Conservation (phyloP, 1,140 invertebrate genomes). For the Tyrophagus putrescentiae region DNA sequence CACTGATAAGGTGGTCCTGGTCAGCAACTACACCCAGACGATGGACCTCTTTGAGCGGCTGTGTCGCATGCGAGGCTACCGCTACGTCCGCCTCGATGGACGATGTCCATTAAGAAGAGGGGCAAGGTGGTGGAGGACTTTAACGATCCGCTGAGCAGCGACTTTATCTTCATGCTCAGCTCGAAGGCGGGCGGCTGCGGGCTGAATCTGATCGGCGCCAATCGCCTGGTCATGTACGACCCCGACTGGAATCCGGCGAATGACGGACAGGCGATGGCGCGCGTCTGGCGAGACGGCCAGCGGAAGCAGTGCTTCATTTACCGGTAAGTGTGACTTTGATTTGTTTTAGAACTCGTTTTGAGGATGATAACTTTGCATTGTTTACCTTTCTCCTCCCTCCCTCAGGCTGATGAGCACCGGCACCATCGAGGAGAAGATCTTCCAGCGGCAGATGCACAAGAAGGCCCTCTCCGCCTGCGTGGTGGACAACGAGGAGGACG, state of each 20-base stretch:
- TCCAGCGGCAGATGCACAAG: conserved; percentile 96
- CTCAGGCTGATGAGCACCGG: conserved; percentile 49
- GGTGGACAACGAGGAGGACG: conserved; percentile 94
- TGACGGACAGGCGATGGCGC: conserved; percentile 98
- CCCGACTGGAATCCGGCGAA: conserved; percentile 99
- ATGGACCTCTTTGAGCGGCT: conserved; percentile 91
- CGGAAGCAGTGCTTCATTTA: conserved; percentile 97
- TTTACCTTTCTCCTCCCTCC: too few species aligned
- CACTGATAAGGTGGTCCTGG: conserved; percentile 89
- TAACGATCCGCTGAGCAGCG: conserved; percentile 64
- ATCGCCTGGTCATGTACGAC: conserved; percentile 95
- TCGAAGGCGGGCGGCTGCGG: conserved; percentile 96
- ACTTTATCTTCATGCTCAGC: conserved; percentile 92
- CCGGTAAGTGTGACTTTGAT: conserved; percentile 36
- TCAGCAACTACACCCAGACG: conserved; percentile 99
- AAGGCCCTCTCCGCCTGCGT: conserved; percentile 95
- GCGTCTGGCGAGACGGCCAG: conserved; percentile 98
- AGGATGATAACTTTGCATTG: too few species aligned
- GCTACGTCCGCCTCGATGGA: conserved; percentile 88
- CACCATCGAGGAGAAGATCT: conserved; percentile 98
- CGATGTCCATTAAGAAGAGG: conserved; percentile 95
- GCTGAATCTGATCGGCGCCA: conserved; percentile 78
- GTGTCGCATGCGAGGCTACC: conserved; percentile 56
- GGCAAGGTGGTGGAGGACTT: conserved; percentile 91
- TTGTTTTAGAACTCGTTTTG: not conserved